Conservation (phyloP, 2,797 vertebrate genomes). For the Micromesistius poutassou region DNA sequence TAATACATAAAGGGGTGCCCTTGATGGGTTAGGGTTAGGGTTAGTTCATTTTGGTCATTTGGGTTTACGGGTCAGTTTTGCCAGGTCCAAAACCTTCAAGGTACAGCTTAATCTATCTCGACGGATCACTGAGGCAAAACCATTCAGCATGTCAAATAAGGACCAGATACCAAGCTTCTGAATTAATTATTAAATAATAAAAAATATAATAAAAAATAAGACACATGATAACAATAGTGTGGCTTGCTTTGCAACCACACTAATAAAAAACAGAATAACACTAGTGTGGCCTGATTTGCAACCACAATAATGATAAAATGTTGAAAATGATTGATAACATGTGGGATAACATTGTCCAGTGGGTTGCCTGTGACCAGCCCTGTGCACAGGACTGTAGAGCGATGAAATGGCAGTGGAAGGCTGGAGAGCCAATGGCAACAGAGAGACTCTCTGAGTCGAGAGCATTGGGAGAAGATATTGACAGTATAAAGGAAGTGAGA, state of each 20-base stretch:
- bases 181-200: no score
- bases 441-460: neutral
- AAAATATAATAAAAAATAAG: no score
- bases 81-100: no score
- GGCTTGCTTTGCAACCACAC: no score
- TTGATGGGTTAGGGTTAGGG: no score
- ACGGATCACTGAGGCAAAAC: no score
- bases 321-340: neutral
- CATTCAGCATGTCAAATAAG: no score
- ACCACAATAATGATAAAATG: neutral
- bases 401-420: neutral
- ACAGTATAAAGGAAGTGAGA: slow-evolving; percentile 8
- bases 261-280: neutral
- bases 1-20: no score
- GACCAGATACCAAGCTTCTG: no score
- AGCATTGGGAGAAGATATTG: slow-evolving; percentile 7
- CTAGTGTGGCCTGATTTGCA: neutral
- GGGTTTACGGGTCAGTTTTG: no score
- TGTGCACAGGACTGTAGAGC: neutral
- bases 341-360: neutral
- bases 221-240: neutral
- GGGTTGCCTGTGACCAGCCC: neutral
- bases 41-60: no score
- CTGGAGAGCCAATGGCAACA: neutral
- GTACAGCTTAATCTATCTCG: no score